phyloP scores from a whole-genome alignment of 2,888 invertebrate genomes.

The Dugesia japonica region DNA sequence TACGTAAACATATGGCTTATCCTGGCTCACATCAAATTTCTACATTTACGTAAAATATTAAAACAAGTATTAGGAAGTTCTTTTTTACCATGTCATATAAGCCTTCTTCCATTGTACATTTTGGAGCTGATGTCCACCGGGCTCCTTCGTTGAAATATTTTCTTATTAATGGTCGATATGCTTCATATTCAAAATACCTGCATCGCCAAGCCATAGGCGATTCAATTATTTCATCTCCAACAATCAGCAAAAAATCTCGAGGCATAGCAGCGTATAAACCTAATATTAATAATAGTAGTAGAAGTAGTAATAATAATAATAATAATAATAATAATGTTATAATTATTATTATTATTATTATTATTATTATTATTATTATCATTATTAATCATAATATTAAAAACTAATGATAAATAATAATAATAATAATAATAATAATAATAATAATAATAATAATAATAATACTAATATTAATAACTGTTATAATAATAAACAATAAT shows the following conservation, averaged over 20 bases:
- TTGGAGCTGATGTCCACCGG: conserved; percentile 38
- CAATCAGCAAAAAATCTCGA: conserved; percentile 37
- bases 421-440: not conserved
- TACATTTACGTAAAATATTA: not conserved
- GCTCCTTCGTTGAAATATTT: conserved; percentile 38
- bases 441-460: too few species aligned
- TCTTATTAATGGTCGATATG: conserved; percentile 37
- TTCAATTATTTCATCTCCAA: conserved; percentile 38
- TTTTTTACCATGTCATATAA: conserved; percentile 36
- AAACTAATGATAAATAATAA: too few species aligned
- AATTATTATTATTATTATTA: too few species aligned
- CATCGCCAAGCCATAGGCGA: conserved; percentile 38
- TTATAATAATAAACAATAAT: too few species aligned
- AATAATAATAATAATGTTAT: too few species aligned
- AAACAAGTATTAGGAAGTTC: not conserved
- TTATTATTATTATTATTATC: too few species aligned
- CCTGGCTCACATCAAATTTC: not conserved
- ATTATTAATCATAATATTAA: too few species aligned
- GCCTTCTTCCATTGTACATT: conserved; percentile 37
- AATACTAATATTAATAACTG: too few species aligned
- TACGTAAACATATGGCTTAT: conserved; percentile 31
- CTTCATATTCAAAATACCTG: conserved; percentile 37
- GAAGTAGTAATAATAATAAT: too few species aligned
- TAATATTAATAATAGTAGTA: not conserved
- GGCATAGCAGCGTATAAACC: conserved; percentile 34